These are phyloP conservation scores for Lapara coniferarum DNA, from an alignment of 2,888 invertebrate genomes.

Conservation along the genomic window DNA sequence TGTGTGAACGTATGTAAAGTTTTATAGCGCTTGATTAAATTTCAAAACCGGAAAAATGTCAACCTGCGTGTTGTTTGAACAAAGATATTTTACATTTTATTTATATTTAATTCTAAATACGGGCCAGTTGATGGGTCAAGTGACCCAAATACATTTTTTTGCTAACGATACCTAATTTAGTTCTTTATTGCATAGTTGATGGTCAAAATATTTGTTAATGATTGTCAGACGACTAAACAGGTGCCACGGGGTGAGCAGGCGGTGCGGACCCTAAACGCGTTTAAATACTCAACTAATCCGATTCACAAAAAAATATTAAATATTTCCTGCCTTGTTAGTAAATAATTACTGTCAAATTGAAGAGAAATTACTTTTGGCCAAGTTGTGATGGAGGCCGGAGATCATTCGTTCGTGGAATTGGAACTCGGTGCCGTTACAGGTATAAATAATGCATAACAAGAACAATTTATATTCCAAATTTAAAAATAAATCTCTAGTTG, in stretches of 20 bases:
- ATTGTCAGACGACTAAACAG: constrained; percentile 52
- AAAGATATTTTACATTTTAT: constrained; percentile 21
- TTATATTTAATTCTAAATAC: constrained; percentile 16
- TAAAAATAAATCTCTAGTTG: too few relatives aligned
- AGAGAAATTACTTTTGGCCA: background rate
- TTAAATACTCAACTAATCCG: constrained; percentile 51
- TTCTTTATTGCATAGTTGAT: constrained; percentile 44
- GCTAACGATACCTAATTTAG: constrained; percentile 28
- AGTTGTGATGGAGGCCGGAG: background rate
- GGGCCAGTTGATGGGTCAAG: background rate
- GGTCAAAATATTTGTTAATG: constrained; percentile 61
- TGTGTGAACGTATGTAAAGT: constrained; percentile 10
- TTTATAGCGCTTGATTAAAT: constrained; percentile 29
- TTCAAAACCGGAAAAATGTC: constrained; percentile 20
- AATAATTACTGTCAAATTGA: constrained; percentile 2
- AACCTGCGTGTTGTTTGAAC: constrained; percentile 14
- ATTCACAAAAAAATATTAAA: constrained; percentile 1
- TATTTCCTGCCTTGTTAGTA: constrained; percentile 17
- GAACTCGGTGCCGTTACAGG: background rate
- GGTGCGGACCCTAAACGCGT: constrained; percentile 51
- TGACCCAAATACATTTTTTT: constrained; percentile 26
- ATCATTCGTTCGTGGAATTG: background rate
- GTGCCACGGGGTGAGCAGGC: constrained; percentile 44
- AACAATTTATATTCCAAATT: too few relatives aligned
- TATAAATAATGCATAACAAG: background rate